Conservation (phyloP, 92 coral and sea anemone species). For the Ricordea florida region DNA sequence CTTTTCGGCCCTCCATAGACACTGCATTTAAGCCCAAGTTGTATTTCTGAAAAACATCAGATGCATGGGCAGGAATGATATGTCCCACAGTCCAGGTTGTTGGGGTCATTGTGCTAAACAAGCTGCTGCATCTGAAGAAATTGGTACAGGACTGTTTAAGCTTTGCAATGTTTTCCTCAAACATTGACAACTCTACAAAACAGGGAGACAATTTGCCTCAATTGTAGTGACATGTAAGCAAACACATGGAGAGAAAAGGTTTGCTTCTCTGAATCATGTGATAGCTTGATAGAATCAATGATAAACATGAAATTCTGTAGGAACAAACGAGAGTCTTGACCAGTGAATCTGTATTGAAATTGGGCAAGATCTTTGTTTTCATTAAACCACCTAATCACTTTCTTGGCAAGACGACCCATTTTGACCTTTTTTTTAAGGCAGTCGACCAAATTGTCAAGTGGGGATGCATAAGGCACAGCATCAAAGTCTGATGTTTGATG, state of each 20-base stretch:
- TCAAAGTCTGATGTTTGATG: slow-evolving; percentile 16
- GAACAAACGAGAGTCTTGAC: slow-evolving; percentile 43
- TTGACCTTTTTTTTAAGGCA: slow-evolving; percentile 20
- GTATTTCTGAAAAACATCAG: slow-evolving; percentile 54
- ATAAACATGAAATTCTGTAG: slow-evolving; percentile 42
- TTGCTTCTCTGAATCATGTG: slow-evolving; percentile 31
- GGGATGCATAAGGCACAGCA: slow-evolving; percentile 4
- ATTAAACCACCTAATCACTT: slow-evolving; percentile 36
- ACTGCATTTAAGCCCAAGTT: slow-evolving; percentile 46
- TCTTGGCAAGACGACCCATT: slow-evolving; percentile 27
- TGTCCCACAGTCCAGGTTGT: slow-evolving; percentile 57
- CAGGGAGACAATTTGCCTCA: slow-evolving; percentile 41
- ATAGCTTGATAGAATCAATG: slow-evolving; percentile 37
- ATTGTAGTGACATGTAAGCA: slow-evolving; percentile 36
- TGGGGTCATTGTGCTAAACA: slow-evolving; percentile 46
- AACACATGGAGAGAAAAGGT: slow-evolving; percentile 41
- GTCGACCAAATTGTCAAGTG: slow-evolving; percentile 16
- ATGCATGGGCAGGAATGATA: slow-evolving; percentile 51
- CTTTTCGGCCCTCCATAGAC: slow-evolving; percentile 60
- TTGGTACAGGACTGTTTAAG: slow-evolving; percentile 39
- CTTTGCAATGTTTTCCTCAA: slow-evolving; percentile 31
- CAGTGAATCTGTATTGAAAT: slow-evolving; percentile 50
- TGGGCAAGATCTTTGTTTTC: slow-evolving; percentile 24
- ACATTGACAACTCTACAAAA: slow-evolving; percentile 40
- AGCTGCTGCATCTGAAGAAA: slow-evolving; percentile 32